Evolutionary conservation across 2,888 invertebrate genomes (phyloP).

Genomic region (Zaprionus bogoriensis): DNA sequence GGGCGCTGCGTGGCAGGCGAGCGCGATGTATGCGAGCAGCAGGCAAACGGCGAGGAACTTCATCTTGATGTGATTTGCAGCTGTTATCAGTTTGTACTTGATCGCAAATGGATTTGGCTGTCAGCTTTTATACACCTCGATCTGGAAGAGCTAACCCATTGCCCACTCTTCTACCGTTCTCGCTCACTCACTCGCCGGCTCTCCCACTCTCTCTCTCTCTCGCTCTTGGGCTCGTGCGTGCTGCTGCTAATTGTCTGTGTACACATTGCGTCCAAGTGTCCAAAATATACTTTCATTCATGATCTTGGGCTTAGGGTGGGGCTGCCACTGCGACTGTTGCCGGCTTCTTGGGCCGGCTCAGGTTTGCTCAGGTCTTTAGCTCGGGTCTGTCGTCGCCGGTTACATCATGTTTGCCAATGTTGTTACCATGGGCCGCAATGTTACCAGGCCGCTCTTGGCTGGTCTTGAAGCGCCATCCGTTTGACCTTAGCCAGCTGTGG

Average conservation of each 20-base stretch:
- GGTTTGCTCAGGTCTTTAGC: constrained; percentile 62
- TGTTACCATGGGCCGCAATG: constrained; percentile 35
- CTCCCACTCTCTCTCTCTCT: constrained; percentile 1
- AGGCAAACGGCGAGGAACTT: constrained; percentile 39
- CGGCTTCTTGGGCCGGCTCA: neutral
- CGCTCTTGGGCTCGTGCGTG: constrained; percentile 45
- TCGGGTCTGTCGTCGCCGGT: constrained; percentile 37
- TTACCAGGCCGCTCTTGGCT: constrained; percentile 14
- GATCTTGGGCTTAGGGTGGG: constrained; percentile 35
- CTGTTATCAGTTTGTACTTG: constrained; percentile 44
- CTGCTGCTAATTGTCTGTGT: constrained; percentile 61
- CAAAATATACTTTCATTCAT: constrained; percentile 70
- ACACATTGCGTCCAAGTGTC: constrained; percentile 46
- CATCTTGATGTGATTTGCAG: constrained; percentile 33
- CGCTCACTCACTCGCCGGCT: neutral
- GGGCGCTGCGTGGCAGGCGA: constrained; percentile 38
- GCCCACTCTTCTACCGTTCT: no score
- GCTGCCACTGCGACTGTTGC: constrained; percentile 25
- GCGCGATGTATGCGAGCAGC: constrained; percentile 36
- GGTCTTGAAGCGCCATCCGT: constrained; percentile 53
- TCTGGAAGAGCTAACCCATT: constrained; percentile 6
- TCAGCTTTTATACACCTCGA: constrained; percentile 52
- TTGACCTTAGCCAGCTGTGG: constrained; percentile 55
- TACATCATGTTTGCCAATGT: constrained; percentile 68
- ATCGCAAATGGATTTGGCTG: constrained; percentile 31